Conservation (phyloP, 2,113 vertebrate genomes). For the Microtus oregoni region DNA sequence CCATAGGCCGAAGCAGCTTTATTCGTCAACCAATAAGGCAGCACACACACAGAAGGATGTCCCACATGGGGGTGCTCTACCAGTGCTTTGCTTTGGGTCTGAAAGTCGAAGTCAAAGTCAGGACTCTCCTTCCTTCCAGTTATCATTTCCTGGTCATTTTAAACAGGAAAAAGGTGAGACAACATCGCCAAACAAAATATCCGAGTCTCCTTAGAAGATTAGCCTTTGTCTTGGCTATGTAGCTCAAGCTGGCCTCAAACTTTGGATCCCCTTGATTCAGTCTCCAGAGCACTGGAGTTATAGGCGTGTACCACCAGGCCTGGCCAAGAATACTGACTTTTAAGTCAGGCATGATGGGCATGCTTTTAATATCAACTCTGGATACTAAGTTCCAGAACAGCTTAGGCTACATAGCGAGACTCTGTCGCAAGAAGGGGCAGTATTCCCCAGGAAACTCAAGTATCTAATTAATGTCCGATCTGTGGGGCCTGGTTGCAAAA, state of each 20-base stretch:
- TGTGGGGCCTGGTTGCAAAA: neutral
- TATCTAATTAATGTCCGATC: neutral
- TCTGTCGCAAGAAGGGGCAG: neutral
- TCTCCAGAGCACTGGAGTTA: neutral
- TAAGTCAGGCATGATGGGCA: neutral
- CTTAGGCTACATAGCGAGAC: neutral
- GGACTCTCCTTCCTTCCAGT: neutral
- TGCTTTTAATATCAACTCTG: neutral
- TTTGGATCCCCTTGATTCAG: neutral
- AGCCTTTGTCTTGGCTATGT: neutral
- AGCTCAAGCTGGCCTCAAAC: neutral
- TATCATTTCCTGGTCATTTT: neutral
- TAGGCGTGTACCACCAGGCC: neutral
- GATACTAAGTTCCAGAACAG: neutral
- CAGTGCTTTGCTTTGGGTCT: neutral
- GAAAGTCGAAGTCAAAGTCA: fast-evolving
- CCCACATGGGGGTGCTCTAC: neutral
- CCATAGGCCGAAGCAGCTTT: too few relatives aligned
- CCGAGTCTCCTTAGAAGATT: neutral
- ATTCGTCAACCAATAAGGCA: too few relatives aligned
- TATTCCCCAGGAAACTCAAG: neutral
- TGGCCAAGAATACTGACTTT: neutral
- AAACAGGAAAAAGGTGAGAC: neutral
- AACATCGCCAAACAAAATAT: neutral
- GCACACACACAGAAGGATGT: too few relatives aligned